Base-by-base conservation (phyloP, 2,888 invertebrate genomes). In the Antitype chi region DNA sequence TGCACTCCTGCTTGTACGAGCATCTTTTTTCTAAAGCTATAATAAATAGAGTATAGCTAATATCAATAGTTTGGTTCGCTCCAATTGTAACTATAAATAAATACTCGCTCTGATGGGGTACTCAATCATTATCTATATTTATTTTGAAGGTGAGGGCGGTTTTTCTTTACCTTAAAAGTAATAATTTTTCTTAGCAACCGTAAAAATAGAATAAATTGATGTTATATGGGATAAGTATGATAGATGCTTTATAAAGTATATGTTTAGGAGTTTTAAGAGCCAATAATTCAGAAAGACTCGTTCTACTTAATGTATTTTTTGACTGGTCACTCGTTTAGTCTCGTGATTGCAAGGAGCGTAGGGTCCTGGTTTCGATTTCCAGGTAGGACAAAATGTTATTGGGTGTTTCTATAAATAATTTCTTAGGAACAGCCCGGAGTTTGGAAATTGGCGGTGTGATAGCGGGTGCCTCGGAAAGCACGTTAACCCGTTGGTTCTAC, bases 101-200 rank as follows among this genome's bases (percentile, higher is more conserved):
- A 53, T 59, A 53, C 23, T 28, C 28, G 25, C 38, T 68, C 23
- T 15, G 62, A 17, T 49, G 80, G 59, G 47, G 28, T 67, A 57
- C 55, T 70, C 71, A 43, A 79, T 79, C 63, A 79, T 79, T 43
- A 63, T 70, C 49, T 49, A 43, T 63, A 20, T 62, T 53, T 32
- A 53, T 28, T 28, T 28, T 59, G 6, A 6, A 53, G 17, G 13
- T 59, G 28, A 49, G 28, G n/a, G 25, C 23, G 15, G 60, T 5
- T 63, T 78, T 78, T 55, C 20, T 63, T 28, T 55, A 55, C n/a
- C 20, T 63, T 62, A 11, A 32, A n/a, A 49, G 47, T 38, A 38
- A 38, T 52, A 3, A 23, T 77, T 60, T 52, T 28, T 69, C 64
- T 32, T 43, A 52, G 20, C 28, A n/a, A 52, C 64, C 32, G n/a